These are phyloP conservation scores for Agelastica alni DNA, from an alignment of 2,888 invertebrate genomes.

Conservation along the genomic window DNA sequence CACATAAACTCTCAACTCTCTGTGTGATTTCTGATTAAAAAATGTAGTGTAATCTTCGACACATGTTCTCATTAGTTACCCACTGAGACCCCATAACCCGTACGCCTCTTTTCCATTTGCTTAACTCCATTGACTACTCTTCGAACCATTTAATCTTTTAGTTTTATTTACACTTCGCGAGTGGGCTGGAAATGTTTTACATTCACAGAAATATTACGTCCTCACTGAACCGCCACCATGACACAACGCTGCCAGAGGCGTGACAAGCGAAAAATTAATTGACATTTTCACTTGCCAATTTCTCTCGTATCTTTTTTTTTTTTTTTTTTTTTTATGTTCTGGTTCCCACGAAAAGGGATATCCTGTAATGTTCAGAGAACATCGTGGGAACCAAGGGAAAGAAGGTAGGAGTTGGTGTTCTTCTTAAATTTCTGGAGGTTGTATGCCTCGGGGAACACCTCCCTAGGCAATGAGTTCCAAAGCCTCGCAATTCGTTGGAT, in stretches of 20 bases:
- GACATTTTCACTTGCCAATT: no score
- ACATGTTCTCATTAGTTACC: constrained; percentile 6
- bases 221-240: constrained; percentile 4
- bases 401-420: no score
- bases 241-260: neutral
- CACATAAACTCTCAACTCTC: neutral
- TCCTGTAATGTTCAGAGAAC: no score
- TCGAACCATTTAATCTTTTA: constrained; percentile 2
- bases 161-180: constrained; percentile 25
- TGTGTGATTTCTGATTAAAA: constrained; percentile 1
- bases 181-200: constrained; percentile 28
- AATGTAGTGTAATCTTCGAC: constrained; percentile 6
- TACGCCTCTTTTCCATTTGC: neutral
- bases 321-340: no score
- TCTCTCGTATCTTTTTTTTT: no score
- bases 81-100: constrained; percentile 9
- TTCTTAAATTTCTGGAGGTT: no score
- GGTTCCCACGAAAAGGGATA: no score
- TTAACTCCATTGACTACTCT: neutral
- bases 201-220: constrained; percentile 22
- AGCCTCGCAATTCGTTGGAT: no score
- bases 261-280: neutral
- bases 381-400: no score
- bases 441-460: no score
- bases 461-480: no score